Percentiles rank a stretch among this genome's conserved stretches.
Conservation (phyloP, 2,888 invertebrate genomes). For the Eledona agricola region DNA sequence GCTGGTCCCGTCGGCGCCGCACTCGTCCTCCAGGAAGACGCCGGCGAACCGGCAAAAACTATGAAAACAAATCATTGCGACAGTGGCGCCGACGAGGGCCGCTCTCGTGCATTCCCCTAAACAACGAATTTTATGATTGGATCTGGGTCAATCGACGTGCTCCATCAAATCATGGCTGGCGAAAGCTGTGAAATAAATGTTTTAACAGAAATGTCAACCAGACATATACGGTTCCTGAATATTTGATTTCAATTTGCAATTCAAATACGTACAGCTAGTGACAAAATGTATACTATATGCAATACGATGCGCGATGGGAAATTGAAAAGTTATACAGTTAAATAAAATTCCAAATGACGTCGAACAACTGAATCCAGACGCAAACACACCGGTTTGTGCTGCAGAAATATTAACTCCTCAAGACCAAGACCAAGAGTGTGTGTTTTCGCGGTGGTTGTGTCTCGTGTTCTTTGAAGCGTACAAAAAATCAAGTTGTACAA, state of each 20-base stretch:
- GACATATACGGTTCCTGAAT: slow-evolving; percentile 57
- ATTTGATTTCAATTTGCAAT: slow-evolving; percentile 61
- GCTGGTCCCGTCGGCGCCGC: slow-evolving; percentile 17
- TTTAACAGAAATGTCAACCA: slow-evolving; percentile 56
- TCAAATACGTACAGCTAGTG: slow-evolving; percentile 55
- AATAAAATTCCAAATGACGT: slow-evolving; percentile 53
- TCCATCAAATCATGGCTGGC: slow-evolving; percentile 48
- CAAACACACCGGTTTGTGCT: too few species aligned
- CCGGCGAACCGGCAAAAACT: slow-evolving; percentile 50
- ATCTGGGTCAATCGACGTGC: slow-evolving; percentile 51
- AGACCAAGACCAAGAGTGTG: too few species aligned
- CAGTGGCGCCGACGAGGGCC: slow-evolving; percentile 45
- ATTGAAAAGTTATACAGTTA: slow-evolving; percentile 60
- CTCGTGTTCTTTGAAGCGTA: too few species aligned
- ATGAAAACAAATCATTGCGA: slow-evolving; percentile 47
- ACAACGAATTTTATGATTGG: slow-evolving; percentile 46
- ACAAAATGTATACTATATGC: slow-evolving; percentile 50
- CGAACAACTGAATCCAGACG: slow-evolving; percentile 46
- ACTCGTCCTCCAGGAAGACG: slow-evolving; percentile 30
- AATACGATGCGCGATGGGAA: slow-evolving; percentile 54
- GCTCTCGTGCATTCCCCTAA: slow-evolving; percentile 34
- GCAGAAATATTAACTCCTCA: too few species aligned
- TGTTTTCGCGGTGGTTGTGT: too few species aligned
- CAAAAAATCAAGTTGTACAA: too few species aligned
- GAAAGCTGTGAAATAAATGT: slow-evolving; percentile 55